Conservation (phyloP, 2,888 invertebrate species). For the Epicampocera succincta region DNA sequence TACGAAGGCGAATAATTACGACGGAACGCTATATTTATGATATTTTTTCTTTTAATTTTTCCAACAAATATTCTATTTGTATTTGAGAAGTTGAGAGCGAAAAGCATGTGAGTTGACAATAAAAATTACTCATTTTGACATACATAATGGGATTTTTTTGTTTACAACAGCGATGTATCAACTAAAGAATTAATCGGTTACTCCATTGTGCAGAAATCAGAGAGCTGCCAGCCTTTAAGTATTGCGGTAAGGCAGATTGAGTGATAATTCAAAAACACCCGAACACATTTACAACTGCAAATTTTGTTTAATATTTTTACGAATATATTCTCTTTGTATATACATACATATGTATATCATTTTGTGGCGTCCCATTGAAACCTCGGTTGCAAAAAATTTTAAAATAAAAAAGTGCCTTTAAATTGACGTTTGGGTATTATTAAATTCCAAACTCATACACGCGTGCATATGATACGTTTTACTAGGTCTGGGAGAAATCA, state of each 20-base stretch:
- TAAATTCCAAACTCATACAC: no score
- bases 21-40: conserved; percentile 67
- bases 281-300: not conserved
- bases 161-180: conserved; percentile 66
- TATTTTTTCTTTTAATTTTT: conserved; percentile 67
- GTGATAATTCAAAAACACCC: not conserved
- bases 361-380: no score
- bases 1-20: conserved; percentile 72
- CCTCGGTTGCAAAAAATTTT: no score
- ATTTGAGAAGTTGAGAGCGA: conserved; percentile 63
- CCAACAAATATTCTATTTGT: conserved; percentile 66
- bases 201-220: conserved; percentile 36
- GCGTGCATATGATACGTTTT: no score
- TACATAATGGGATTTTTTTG: conserved; percentile 66
- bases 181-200: conserved; percentile 47
- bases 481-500: no score
- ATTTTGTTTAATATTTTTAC: not conserved
- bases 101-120: conserved; percentile 68
- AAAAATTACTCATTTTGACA: conserved; percentile 69
- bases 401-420: no score
- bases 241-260: conserved; percentile 17
- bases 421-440: no score
- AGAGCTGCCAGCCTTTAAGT: conserved; percentile 39
- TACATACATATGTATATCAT: no score
- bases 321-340: no score